These are phyloP conservation scores for Phorcus lineatus DNA, from an alignment of 2,888 invertebrate species.

Conservation along the genomic window DNA sequence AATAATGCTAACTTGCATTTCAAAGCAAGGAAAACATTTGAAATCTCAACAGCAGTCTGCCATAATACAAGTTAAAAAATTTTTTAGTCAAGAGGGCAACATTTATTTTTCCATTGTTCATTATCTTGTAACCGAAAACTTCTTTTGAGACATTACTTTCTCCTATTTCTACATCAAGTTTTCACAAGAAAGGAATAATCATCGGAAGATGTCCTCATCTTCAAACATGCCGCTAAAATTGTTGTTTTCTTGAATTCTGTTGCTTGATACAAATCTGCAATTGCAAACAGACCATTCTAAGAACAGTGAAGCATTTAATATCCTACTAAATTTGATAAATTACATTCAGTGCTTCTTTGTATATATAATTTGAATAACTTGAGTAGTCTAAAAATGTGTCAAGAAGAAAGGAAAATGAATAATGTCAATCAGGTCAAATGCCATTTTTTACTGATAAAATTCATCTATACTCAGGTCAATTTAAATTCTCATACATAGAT, in stretches of 20 bases:
- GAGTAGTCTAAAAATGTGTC: not conserved
- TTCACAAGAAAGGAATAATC: not conserved
- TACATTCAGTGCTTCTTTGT: not conserved
- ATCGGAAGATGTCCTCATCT: constrained; percentile 28
- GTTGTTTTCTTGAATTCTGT: constrained; percentile 14
- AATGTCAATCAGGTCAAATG: no score
- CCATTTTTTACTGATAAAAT: no score
- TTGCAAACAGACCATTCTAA: not conserved
- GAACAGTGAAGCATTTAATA: not conserved
- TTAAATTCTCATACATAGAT: no score
- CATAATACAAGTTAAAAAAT: no score
- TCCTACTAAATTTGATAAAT: not conserved
- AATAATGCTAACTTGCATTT: no score
- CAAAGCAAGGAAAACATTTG: not conserved
- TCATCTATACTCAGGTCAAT: no score
- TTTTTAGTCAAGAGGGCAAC: no score
- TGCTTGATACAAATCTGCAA: constrained; percentile 46
- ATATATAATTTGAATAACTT: no score
- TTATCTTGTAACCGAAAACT: no score
- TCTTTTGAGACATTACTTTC: not conserved
- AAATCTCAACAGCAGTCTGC: not conserved
- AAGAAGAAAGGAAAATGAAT: not conserved
- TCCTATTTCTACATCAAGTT: not conserved
- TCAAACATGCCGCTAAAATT: constrained; percentile 44
- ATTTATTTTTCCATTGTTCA: no score